Conservation (phyloP, 2,113 vertebrate species). For the Actenoides hombroni region DNA sequence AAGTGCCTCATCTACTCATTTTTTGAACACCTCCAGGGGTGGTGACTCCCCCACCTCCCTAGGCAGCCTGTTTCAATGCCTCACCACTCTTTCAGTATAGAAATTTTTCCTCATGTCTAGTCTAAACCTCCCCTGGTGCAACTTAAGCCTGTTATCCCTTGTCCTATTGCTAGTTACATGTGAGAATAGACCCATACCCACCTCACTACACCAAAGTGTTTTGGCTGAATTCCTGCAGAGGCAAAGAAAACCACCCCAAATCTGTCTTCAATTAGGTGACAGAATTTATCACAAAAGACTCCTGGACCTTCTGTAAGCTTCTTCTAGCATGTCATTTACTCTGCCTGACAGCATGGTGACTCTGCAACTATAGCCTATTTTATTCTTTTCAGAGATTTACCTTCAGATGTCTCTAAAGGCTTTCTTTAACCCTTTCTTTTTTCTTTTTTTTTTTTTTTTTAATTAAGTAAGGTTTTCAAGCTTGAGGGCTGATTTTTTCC, state of each 20-base stretch:
- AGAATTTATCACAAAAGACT: not conserved
- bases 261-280: not conserved
- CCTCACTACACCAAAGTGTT: not conserved
- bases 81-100: too few species aligned
- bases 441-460: not conserved
- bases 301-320: not conserved
- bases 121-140: too few species aligned
- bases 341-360: not conserved
- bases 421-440: not conserved
- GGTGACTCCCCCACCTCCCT: too few species aligned
- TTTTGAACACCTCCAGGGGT: too few species aligned
- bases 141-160: too few species aligned
- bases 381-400: not conserved
- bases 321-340: not conserved
- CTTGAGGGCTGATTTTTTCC: slow-evolving; percentile 21
- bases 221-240: not conserved
- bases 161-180: too few species aligned
- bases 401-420: not conserved
- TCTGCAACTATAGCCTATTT: not conserved
- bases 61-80: too few species aligned
- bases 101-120: too few species aligned
- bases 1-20: too few species aligned
- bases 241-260: not conserved
- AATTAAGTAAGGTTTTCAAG: not conserved
- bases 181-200: too few species aligned